Evolutionary conservation across 37 sponge, comb jelly and placozoan species (phyloP).

Genomic region (Aplysina aerophoba): DNA sequence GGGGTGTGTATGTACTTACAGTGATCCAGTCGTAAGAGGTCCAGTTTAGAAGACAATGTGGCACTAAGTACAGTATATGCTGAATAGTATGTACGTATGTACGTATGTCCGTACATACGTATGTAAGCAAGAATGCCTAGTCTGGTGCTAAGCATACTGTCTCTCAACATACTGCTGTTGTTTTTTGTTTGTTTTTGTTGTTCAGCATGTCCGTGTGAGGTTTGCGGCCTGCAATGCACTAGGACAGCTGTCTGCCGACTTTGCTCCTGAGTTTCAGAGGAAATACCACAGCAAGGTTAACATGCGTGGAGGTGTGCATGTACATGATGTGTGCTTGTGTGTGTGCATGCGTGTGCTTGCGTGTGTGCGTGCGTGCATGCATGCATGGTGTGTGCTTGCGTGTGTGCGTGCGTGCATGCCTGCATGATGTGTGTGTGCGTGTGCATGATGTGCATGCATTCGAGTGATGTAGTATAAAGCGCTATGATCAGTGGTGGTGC

Average conservation of each 20-base stretch:
- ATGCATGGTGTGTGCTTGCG: too few relatives aligned
- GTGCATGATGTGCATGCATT: too few relatives aligned
- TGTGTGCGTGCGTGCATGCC: too few relatives aligned
- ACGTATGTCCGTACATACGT: background rate
- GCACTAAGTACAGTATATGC: too few relatives aligned
- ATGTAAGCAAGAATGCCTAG: background rate
- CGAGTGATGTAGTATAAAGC: too few relatives aligned
- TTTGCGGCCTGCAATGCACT: constrained; percentile 96
- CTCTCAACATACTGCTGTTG: background rate
- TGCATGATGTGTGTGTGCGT: too few relatives aligned
- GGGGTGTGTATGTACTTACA: too few relatives aligned
- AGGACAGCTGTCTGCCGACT: constrained; percentile 96
- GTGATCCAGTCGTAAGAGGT: too few relatives aligned
- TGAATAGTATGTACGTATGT: background rate
- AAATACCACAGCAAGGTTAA: constrained; percentile 86
- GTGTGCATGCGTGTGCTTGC: background rate
- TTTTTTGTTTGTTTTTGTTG: background rate
- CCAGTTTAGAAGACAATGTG: too few relatives aligned
- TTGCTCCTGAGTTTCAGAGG: constrained; percentile 85
- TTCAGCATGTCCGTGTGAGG: constrained; percentile 86
- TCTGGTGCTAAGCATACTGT: background rate
- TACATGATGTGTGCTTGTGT: background rate
- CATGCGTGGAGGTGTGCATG: too few relatives aligned
- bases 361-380: background rate
- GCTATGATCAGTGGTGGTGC: too few relatives aligned